Evolutionary conservation across 2,888 invertebrate genomes (phyloP).

Genomic region (Lasius fuliginosus): DNA sequence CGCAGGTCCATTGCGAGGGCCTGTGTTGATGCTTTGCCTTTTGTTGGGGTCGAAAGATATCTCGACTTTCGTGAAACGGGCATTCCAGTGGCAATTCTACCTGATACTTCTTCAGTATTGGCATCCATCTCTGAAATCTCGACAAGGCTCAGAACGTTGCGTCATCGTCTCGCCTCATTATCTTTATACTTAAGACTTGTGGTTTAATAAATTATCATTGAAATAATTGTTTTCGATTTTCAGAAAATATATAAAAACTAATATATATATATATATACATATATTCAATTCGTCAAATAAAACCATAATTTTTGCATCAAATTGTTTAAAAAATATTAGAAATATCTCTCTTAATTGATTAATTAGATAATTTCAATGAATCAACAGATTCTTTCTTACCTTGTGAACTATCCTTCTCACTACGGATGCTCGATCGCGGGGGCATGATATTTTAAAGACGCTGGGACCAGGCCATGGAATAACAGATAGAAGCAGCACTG

Average conservation of each 20-base stretch:
- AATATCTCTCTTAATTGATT: not conserved
- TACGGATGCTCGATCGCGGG: conserved; percentile 95
- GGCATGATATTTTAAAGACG: conserved; percentile 95
- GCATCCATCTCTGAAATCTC: conserved; percentile 92
- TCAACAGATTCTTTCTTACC: conserved; percentile 80
- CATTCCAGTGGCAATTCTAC: conserved; percentile 95
- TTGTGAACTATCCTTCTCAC: conserved; percentile 95
- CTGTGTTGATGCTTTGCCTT: conserved; percentile 94
- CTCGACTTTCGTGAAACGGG: conserved; percentile 95
- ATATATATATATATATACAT: not conserved
- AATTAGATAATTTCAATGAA: not conserved
- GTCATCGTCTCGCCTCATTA: not conserved
- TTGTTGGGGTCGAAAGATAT: conserved; percentile 95
- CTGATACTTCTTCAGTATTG: conserved; percentile 95
- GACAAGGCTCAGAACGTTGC: conserved; percentile 37
- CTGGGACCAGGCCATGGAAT: conserved; percentile 96
- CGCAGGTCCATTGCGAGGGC: conserved; percentile 96
- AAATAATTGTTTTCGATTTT: not conserved
- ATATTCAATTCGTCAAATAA: not conserved
- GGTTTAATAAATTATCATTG: not conserved
- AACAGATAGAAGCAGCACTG: conserved; percentile 93
- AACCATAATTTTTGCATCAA: not conserved
- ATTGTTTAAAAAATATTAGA: not conserved
- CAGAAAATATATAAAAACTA: not conserved
- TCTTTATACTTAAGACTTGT: not conserved